A percentile compares a stretch with the other conserved stretches of the same genome.
Conservation (phyloP, 2,797 vertebrate genomes). For the Loris lydekkerianus region DNA sequence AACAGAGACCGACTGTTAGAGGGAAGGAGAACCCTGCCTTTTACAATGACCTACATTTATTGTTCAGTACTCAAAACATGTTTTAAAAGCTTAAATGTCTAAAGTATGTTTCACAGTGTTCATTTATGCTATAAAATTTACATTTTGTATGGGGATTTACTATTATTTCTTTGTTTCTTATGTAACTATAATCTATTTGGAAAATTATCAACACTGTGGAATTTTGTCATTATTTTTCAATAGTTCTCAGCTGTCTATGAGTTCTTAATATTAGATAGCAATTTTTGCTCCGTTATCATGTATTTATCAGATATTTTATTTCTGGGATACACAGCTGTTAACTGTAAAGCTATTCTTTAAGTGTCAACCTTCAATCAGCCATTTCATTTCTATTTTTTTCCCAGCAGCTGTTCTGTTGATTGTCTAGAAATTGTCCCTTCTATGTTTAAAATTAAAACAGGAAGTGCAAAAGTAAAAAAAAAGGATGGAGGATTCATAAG, state of each 20-base stretch:
- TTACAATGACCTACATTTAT: conserved; percentile 27
- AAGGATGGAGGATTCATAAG: conserved; percentile 8
- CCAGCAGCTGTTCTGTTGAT: conserved; percentile 74
- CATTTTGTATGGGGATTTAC: background rate
- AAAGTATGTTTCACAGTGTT: conserved; percentile 35
- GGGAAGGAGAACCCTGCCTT: background rate
- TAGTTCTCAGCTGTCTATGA: conserved; percentile 30
- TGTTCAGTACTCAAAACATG: conserved; percentile 17
- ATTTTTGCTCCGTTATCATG: conserved; percentile 41
- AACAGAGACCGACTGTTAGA: background rate
- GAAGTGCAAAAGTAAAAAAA: conserved; percentile 66
- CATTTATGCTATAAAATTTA: conserved; percentile 37
- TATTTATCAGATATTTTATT: conserved; percentile 70
- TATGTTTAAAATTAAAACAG: conserved; percentile 76
- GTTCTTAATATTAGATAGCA: conserved; percentile 18
- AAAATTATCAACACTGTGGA: conserved; percentile 54
- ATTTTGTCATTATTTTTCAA: conserved; percentile 50
- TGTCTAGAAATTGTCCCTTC: conserved; percentile 60
- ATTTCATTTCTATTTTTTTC: conserved; percentile 72
- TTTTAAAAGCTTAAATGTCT: conserved; percentile 53
- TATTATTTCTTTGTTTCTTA: conserved; percentile 57
- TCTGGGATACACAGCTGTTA: conserved; percentile 56
- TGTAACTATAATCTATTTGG: background rate
- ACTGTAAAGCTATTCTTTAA: conserved; percentile 65
- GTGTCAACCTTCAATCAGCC: conserved; percentile 68